Evolutionary conservation across 2,113 vertebrate species (phyloP).

Genomic region (Sigmodon hispidus): DNA sequence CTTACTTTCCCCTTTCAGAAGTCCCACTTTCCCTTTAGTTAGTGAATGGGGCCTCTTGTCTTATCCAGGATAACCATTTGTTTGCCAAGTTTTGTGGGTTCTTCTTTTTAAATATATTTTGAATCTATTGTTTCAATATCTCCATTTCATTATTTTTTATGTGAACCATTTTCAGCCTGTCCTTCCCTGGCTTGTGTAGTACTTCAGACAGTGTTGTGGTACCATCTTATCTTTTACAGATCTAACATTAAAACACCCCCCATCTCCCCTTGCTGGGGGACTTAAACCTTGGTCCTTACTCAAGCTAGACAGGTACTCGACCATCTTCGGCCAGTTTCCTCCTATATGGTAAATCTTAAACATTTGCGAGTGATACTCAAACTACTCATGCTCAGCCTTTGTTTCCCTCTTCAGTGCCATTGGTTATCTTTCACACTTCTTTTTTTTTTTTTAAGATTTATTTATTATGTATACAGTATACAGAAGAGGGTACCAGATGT

Average conservation of each 20-base stretch:
- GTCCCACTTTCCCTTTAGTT: conserved; percentile 1
- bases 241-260: neutral
- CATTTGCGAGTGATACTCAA: neutral
- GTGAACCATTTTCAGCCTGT: neutral
- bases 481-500: too few relatives aligned
- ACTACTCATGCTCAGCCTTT: neutral
- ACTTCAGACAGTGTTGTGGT: neutral
- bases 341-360: neutral
- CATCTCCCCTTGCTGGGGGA: neutral
- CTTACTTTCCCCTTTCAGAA: neutral
- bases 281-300: neutral
- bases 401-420: neutral
- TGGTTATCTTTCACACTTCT: neutral
- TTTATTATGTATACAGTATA: too few relatives aligned
- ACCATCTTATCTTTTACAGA: neutral
- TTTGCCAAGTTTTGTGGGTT: conserved; percentile 41
- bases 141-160: neutral
- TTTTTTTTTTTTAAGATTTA: too few relatives aligned
- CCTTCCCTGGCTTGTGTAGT: neutral
- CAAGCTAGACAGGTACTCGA: neutral
- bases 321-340: neutral
- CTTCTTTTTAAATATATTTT: conserved; percentile 34
- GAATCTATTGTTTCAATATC: neutral
- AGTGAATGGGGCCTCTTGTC: neutral
- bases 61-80: neutral